A percentile compares a stretch with the other conserved stretches of the same genome.
These are phyloP conservation scores for Thereva nobilitata DNA, from an alignment of 2,888 invertebrate genomes.

Conservation along the genomic window DNA sequence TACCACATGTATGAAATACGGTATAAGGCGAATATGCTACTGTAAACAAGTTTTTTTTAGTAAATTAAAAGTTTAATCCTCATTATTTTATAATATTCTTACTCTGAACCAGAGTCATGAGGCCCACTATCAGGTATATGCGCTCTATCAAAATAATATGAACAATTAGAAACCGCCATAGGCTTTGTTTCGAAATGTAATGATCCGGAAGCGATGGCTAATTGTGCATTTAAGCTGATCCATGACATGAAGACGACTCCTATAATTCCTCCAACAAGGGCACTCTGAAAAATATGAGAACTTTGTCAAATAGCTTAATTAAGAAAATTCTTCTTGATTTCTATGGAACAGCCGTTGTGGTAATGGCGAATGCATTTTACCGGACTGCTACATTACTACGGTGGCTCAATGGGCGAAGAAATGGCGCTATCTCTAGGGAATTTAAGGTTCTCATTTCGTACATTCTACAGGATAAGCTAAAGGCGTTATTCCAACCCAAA, in stretches of 20 bases:
- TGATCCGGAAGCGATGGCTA: conserved; percentile 66
- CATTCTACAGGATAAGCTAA: too few relatives aligned
- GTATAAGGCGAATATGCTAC: conserved; percentile 60
- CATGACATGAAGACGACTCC: conserved; percentile 64
- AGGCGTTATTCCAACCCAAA: too few relatives aligned
- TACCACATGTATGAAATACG: conserved; percentile 83
- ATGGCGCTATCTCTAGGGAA: too few relatives aligned
- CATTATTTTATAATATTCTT: conserved; percentile 37
- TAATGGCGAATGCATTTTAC: too few relatives aligned
- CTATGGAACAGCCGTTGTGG: too few relatives aligned
- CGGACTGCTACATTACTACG: too few relatives aligned
- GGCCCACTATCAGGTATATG: conserved; percentile 41
- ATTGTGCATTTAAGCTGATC: conserved; percentile 67
- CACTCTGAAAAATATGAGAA: conserved; percentile 58
- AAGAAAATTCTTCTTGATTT: too few relatives aligned
- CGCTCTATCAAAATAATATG: conserved; percentile 63
- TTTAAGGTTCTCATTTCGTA: too few relatives aligned
- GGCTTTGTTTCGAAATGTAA: conserved; percentile 70
- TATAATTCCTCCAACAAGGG: conserved; percentile 63
- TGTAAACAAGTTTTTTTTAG: conserved; percentile 39
- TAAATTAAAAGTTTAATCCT: neutral
- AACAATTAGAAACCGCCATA: conserved; percentile 66
- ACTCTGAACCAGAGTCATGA: conserved; percentile 45
- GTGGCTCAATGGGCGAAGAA: too few relatives aligned
- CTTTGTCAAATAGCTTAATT: too few relatives aligned